Conservation (phyloP, 2,113 vertebrate genomes). For the Chrysemys picta region DNA sequence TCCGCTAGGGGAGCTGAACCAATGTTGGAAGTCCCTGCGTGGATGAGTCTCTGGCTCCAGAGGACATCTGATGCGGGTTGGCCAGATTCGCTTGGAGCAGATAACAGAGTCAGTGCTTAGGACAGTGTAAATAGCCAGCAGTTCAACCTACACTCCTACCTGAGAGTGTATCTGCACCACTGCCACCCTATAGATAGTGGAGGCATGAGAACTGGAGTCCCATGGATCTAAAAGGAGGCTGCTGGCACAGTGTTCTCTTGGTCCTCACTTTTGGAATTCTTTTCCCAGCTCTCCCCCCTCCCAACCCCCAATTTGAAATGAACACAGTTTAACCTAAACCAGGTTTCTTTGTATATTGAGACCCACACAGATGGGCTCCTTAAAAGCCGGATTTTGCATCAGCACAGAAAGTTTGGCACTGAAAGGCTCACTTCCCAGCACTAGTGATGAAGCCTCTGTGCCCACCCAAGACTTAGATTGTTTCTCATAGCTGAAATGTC, state of each 20-base stretch:
- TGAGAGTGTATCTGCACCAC: not conserved
- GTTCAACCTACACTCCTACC: not conserved
- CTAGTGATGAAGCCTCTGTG: not conserved
- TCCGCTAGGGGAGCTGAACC: not conserved
- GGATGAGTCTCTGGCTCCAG: not conserved
- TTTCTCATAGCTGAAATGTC: not conserved
- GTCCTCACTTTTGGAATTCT: constrained; percentile 7
- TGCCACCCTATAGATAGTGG: not conserved
- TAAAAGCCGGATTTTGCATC: not conserved
- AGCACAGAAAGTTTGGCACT: not conserved
- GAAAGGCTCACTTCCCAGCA: not conserved
- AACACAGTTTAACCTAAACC: not conserved
- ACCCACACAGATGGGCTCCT: not conserved
- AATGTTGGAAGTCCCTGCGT: not conserved
- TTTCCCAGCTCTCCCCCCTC: not conserved
- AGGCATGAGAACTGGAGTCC: constrained; percentile 26
- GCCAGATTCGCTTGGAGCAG: not conserved
- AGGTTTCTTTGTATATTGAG: not conserved
- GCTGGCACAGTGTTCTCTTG: constrained; percentile 17
- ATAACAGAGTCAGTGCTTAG: not conserved
- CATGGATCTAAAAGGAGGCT: not conserved
- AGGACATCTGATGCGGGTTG: not conserved
- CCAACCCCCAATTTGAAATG: not conserved
- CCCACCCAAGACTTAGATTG: not conserved
- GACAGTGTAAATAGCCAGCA: not conserved